Percentiles rank a stretch among this genome's conserved stretches.
These are phyloP conservation scores for Vulpes ferrilata DNA, from an alignment of 2,113 vertebrate species.

Conservation along the genomic window DNA sequence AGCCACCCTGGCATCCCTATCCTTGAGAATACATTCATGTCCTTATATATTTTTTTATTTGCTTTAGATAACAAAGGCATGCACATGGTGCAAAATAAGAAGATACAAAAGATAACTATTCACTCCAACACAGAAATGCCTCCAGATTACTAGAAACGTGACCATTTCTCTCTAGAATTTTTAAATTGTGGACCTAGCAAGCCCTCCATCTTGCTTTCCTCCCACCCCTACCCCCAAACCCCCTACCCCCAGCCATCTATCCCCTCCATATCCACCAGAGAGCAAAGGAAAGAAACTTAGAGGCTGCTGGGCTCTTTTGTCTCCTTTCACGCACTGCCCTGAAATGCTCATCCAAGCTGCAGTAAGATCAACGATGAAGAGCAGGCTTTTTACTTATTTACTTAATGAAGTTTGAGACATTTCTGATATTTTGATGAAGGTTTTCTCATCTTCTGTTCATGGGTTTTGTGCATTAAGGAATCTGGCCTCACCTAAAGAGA, in stretches of 20 bases:
- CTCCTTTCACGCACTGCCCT: neutral
- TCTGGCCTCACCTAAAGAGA: neutral
- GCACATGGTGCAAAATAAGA: neutral
- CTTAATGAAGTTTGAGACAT: too few relatives aligned
- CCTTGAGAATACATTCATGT: neutral
- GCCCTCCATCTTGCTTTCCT: neutral
- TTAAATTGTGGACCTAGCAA: neutral
- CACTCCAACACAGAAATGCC: neutral
- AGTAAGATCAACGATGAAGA: neutral
- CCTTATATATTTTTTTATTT: neutral
- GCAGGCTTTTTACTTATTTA: neutral
- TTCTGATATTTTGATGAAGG: neutral
- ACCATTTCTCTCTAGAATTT: neutral
- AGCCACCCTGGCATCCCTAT: neutral
- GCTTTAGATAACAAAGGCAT: neutral
- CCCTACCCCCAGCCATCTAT: neutral
- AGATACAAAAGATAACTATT: neutral
- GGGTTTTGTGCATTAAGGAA: neutral
- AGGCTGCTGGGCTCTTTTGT: neutral
- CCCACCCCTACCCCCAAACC: neutral
- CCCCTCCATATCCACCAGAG: neutral
- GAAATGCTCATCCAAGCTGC: neutral
- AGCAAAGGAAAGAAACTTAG: neutral
- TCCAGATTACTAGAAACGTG: neutral
- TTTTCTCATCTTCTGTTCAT: neutral